Conservation (phyloP, 2,113 vertebrate species). For the Macquaria ambigua region DNA sequence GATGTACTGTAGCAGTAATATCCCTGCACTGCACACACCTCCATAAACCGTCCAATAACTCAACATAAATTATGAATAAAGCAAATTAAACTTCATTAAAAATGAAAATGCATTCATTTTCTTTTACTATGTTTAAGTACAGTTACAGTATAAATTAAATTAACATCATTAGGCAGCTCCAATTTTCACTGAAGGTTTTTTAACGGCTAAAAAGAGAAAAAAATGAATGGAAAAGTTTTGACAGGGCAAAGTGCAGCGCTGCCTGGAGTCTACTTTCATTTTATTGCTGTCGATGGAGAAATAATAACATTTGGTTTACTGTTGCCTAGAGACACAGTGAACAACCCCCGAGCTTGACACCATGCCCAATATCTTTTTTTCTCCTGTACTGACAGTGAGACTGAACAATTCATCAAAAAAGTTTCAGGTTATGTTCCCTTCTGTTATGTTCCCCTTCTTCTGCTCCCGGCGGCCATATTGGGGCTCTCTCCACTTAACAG, state of each 20-base stretch:
- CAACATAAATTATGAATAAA: slow-evolving; percentile 19
- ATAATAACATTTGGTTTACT: slow-evolving; percentile 57
- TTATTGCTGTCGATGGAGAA: slow-evolving; percentile 58
- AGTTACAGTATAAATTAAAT: slow-evolving; percentile 3
- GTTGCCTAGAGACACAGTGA: slow-evolving; percentile 51
- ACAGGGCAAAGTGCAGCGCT: slow-evolving; percentile 28
- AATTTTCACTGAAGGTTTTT: slow-evolving; percentile 6
- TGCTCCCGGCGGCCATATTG: neutral
- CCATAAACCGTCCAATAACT: neutral
- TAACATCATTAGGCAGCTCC: neutral
- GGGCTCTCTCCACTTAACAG: neutral
- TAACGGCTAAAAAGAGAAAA: slow-evolving; percentile 4
- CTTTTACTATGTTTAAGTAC: neutral
- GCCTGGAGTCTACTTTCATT: slow-evolving; percentile 42
- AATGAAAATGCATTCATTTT: neutral
- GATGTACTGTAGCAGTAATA: neutral
- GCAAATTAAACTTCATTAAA: neutral
- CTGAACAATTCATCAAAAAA: slow-evolving; percentile 40
- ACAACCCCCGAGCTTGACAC: slow-evolving; percentile 36
- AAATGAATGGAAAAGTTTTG: slow-evolving; percentile 44
- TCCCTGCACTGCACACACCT: slow-evolving; percentile 1
- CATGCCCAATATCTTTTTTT: slow-evolving; percentile 27
- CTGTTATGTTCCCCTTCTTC: neutral
- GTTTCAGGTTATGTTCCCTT: slow-evolving; percentile 19
- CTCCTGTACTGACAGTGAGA: slow-evolving; percentile 21